Base-by-base conservation (phyloP, 2,113 vertebrate genomes). In the Chlamydotis undulata region DNA sequence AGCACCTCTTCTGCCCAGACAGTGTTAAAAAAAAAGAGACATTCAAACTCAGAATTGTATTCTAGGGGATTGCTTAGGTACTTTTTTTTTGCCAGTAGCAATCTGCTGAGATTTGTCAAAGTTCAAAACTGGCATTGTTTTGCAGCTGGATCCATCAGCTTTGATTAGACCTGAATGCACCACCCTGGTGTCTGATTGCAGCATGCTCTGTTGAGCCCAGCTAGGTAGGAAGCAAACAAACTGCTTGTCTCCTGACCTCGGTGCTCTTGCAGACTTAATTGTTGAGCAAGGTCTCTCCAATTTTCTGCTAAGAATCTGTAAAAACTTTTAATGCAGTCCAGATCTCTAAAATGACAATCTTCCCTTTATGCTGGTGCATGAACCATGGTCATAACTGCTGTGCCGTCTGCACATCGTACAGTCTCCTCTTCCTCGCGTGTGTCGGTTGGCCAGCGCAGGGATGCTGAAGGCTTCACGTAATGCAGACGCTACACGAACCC, bases 341-440 rank as follows among this genome's bases (percentile, higher is more conserved):
- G 68, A 2, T 53, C 39, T 53, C 19, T 77, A 3, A 69, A 52
- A 26, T 26, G 0, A 10, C 12, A 12, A 0, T 23, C 53, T 61
- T 61, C 47, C 35, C 31, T 60, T 75, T 37, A 5, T 3, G 1
- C 17, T 29, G 45, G 4, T 49, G 29, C 0, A 1, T 25, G 31
- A 49, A 14, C 11, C 3, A 0, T 4, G 57, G 29, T 37, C 2
- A 0, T 10, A 28, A 4, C 8, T 21, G 19, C 57, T 25, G 25
- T 57, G 26, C 19, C 7, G 0, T 12, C 41, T 70, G 56, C 35
- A 23, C 13, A 8, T 21, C 9, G 28, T 12, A 3, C 33, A 23
- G 0, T 61, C 37, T 43, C 25, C 21, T 64, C 15, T 65, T 67
- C 78, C 47, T 79, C 17, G 28, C 0, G 0, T 0, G 2, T 4